Evolutionary conservation across 2,113 vertebrate genomes (phyloP).

Genomic region (Nothoprocta pentlandii): DNA sequence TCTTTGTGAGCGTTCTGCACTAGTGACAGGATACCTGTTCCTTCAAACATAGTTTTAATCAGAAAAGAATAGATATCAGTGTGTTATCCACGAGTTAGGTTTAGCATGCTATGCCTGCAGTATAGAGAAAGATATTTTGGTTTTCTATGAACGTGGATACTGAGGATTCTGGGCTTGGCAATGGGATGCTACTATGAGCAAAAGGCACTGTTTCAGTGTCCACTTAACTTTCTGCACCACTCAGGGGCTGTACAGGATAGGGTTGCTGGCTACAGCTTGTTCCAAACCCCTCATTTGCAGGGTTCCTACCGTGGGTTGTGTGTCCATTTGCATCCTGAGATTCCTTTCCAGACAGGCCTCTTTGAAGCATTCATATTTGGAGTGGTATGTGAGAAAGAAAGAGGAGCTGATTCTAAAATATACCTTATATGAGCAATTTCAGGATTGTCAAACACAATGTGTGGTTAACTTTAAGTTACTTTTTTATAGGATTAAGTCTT

Average conservation of each 20-base stretch:
- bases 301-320: neutral
- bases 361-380: neutral
- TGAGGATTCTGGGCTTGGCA: neutral
- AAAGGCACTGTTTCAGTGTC: neutral
- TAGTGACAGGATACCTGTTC: neutral
- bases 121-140: neutral
- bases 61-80: neutral
- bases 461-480: neutral
- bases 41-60: neutral
- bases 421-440: neutral
- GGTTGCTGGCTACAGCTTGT: neutral
- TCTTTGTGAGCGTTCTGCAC: neutral
- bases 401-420: neutral
- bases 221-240: neutral
- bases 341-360: neutral
- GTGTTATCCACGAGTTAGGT: neutral
- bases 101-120: neutral
- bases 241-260: neutral
- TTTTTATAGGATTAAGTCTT: slow-evolving; percentile 78
- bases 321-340: neutral
- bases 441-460: neutral
- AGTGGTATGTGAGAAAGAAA: neutral
- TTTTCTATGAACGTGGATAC: neutral
- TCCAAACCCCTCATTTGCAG: neutral
- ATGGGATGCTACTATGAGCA: neutral